These are phyloP conservation scores for Tetragnatha montana DNA, from an alignment of 2,888 invertebrate species.

Conservation along the genomic window DNA sequence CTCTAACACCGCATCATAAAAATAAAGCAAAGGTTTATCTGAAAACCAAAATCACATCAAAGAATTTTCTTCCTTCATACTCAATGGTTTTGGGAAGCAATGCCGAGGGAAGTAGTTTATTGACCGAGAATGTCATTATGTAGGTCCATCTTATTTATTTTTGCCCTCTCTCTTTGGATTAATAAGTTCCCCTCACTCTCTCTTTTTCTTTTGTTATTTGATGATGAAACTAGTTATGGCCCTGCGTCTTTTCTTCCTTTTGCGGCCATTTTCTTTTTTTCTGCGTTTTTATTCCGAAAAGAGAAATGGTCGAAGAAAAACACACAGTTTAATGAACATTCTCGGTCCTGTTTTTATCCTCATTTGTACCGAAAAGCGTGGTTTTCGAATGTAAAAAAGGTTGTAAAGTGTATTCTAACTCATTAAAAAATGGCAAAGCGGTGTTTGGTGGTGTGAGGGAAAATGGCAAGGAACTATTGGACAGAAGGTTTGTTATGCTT, in stretches of 20 bases:
- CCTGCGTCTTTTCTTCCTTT: conserved; percentile 1
- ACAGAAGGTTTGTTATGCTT: neutral
- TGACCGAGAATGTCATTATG: conserved; percentile 27
- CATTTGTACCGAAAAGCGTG: neutral
- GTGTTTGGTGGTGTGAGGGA: neutral
- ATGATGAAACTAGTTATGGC: conserved; percentile 35
- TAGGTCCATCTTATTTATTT: conserved; percentile 26
- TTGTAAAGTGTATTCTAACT: neutral
- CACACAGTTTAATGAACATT: neutral
- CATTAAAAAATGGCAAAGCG: neutral
- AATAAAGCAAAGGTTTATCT: neutral
- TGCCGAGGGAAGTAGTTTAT: conserved; percentile 24
- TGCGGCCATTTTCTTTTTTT: conserved; percentile 14
- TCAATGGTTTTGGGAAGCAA: neutral
- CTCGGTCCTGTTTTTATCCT: neutral
- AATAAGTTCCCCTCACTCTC: conserved; percentile 26
- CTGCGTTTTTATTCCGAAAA: neutral
- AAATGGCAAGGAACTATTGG: neutral
- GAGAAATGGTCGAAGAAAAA: neutral
- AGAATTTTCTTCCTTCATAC: conserved; percentile 5
- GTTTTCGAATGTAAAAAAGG: neutral
- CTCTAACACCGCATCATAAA: too few relatives aligned
- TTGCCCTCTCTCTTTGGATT: conserved; percentile 25
- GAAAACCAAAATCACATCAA: neutral
- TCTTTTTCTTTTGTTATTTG: conserved; percentile 5